Conservation (phyloP, 2,113 vertebrate genomes). For the Bolborhynchus lineola region DNA sequence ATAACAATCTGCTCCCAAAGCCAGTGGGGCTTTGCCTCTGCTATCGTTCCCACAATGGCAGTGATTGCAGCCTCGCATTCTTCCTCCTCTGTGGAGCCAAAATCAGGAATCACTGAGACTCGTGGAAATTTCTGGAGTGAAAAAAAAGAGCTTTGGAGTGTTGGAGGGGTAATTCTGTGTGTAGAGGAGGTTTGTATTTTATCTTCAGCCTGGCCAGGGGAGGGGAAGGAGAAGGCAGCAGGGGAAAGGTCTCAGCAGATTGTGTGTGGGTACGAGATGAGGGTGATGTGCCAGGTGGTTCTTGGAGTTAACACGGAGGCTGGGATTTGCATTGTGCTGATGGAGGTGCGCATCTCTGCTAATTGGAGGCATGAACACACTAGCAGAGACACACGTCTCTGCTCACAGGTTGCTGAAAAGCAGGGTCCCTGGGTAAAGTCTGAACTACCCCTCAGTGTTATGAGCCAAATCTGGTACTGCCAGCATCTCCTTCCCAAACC, state of each 20-base stretch:
- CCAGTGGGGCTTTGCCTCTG: neutral
- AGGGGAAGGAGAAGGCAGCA: neutral
- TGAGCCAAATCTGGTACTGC: neutral
- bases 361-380: neutral
- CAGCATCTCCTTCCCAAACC: neutral
- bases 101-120: neutral
- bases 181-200: neutral
- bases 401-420: neutral
- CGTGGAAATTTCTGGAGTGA: neutral
- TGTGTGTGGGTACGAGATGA: neutral
- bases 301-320: neutral
- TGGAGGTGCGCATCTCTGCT: neutral
- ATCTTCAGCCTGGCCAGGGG: rapidly evolving
- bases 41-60: neutral
- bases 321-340: neutral
- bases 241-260: neutral
- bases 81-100: neutral
- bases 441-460: neutral
- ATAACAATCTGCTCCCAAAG: neutral
- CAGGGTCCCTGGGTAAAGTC: neutral
- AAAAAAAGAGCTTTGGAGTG: neutral
- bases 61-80: neutral
- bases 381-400: rapidly evolving
- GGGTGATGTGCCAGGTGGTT: neutral
- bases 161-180: neutral